phyloP scores from a whole-genome alignment of 1,140 invertebrate genomes.

The Pristionchus pacificus region DNA sequence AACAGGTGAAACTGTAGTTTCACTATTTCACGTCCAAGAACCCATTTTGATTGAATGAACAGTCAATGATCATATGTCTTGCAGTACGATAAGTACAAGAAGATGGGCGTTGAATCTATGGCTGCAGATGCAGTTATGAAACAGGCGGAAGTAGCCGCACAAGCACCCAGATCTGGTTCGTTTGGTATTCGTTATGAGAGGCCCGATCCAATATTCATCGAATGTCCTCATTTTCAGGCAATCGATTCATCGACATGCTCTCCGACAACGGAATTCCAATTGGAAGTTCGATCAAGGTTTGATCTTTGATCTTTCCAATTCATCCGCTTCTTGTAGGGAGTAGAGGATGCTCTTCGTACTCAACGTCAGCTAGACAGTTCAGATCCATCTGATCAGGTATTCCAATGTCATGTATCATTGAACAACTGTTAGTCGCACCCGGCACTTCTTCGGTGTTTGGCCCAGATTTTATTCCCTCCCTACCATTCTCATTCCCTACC shows the following conservation, averaged over 20 bases:
- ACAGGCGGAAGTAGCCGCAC: slow-evolving; percentile 36
- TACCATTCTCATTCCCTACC: no score
- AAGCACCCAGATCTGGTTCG: slow-evolving; percentile 29
- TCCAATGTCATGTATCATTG: no score
- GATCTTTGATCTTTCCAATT: no score
- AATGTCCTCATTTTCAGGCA: slow-evolving; percentile 21
- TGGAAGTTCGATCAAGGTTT: slow-evolving; percentile 32
- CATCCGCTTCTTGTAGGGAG: slow-evolving; percentile 18
- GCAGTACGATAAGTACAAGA: slow-evolving; percentile 46
- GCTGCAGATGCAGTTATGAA: slow-evolving; percentile 47
- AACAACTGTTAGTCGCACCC: no score
- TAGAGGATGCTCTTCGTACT: slow-evolving; percentile 43
- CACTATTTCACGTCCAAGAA: not conserved
- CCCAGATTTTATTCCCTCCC: not conserved
- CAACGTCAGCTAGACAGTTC: slow-evolving; percentile 36
- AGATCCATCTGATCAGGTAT: slow-evolving; percentile 38
- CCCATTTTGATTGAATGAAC: not conserved
- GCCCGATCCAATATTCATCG: no score
- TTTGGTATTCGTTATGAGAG: not conserved
- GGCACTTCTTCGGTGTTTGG: no score
- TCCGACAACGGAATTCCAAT: slow-evolving; percentile 49
- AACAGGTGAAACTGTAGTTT: slow-evolving; percentile 36
- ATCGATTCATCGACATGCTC: slow-evolving; percentile 42
- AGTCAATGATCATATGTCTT: no score
- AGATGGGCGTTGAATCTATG: slow-evolving; percentile 39